A percentile compares a stretch with the other conserved stretches of the same genome.
Evolutionary conservation across 2,113 vertebrate species (phyloP).

Genomic region (Oreotrochilus melanogaster): DNA sequence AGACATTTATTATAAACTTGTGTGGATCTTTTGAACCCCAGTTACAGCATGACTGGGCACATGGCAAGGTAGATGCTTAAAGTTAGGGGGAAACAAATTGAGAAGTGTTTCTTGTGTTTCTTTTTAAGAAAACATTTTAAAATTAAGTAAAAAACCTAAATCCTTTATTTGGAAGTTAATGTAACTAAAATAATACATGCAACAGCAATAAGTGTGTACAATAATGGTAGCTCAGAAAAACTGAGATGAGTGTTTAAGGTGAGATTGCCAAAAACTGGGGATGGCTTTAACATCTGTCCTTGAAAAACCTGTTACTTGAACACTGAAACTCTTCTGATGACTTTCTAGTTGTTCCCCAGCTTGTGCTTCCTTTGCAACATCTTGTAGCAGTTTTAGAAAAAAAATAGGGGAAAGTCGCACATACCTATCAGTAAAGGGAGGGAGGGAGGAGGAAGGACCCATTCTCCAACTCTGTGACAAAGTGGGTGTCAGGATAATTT

Average conservation of each 20-base stretch:
- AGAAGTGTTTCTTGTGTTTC: neutral
- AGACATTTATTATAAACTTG: rapidly evolving
- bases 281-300: neutral
- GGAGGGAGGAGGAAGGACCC: neutral
- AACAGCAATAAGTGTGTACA: neutral
- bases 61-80: rapidly evolving
- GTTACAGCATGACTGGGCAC: neutral
- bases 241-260: neutral
- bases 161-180: neutral
- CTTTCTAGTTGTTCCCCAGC: neutral
- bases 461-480: no score
- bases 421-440: neutral
- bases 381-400: neutral
- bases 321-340: neutral
- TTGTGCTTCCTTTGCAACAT: neutral
- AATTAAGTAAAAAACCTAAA: neutral
- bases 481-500: neutral
- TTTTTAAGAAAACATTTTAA: neutral
- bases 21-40: rapidly evolving
- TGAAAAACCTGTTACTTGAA: neutral
- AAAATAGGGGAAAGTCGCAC: neutral
- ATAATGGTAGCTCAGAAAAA: neutral
- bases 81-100: neutral
- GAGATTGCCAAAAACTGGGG: neutral
- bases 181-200: neutral